Evolutionary conservation across 2,797 vertebrate species (phyloP).

Genomic region (Dryobates pubescens): DNA sequence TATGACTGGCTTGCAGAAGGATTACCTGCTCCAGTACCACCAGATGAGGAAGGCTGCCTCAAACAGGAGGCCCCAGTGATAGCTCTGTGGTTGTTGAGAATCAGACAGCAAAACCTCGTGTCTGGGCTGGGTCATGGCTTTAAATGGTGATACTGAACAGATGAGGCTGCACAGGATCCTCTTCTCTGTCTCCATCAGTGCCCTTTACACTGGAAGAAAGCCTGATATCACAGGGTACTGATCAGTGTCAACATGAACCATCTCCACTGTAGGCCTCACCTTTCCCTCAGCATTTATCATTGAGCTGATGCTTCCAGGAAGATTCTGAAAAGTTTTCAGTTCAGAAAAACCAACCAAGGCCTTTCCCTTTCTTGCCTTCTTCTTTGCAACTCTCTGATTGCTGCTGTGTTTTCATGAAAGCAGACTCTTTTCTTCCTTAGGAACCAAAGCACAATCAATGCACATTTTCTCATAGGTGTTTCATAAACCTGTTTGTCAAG

Average conservation of each 20-base stretch:
- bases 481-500: neutral
- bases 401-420: neutral
- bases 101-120: neutral
- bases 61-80: neutral
- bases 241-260: constrained; percentile 25
- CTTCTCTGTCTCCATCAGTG: neutral
- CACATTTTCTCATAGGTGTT: neutral
- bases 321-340: neutral
- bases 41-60: neutral
- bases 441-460: neutral
- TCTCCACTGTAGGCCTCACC: neutral
- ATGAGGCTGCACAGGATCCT: neutral
- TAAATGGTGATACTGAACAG: neutral
- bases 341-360: neutral
- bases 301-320: constrained; percentile 19
- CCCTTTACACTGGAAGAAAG: constrained; percentile 30
- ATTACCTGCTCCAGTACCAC: neutral
- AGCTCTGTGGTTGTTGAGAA: neutral
- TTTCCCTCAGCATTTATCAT: constrained; percentile 26
- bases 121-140: neutral
- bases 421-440: neutral
- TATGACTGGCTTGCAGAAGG: neutral
- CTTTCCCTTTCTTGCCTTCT: neutral
- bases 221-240: neutral
- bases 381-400: neutral